Conservation (phyloP, 1,140 invertebrate genomes). For the Conus ventricosus region DNA sequence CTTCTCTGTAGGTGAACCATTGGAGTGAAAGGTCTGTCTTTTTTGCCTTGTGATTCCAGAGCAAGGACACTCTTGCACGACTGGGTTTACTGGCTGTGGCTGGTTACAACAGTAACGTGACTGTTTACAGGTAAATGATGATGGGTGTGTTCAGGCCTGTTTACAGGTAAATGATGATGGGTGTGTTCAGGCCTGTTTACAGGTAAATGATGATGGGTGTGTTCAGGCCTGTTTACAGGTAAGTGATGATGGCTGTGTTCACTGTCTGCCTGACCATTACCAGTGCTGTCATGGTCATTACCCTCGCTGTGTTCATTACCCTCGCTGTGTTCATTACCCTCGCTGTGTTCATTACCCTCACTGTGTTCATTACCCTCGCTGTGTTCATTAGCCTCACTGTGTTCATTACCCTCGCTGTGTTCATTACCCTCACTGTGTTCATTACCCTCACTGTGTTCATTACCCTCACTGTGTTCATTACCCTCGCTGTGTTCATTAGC, state of each 20-base stretch:
- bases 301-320: conserved; percentile 7
- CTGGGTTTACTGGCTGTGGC: conserved; percentile 3
- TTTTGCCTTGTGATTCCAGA: not conserved
- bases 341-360: too few relatives aligned
- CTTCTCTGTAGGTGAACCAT: too few relatives aligned
- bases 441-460: too few relatives aligned
- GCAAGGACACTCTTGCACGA: not conserved
- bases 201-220: too few relatives aligned
- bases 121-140: not conserved
- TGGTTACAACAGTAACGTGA: not conserved
- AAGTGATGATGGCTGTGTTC: not conserved
- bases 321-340: not conserved
- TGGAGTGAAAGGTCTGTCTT: too few relatives aligned
- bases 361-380: too few relatives aligned
- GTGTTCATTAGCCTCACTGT: too few relatives aligned
- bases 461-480: not conserved
- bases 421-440: too few relatives aligned
- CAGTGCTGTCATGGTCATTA: not conserved
- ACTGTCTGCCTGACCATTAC: not conserved
- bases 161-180: too few relatives aligned
- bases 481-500: not conserved
- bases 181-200: too few relatives aligned
- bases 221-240: too few relatives aligned
- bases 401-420: too few relatives aligned
- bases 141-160: not conserved